Conservation (phyloP, 2,113 vertebrate species). For the Vulpes ferrilata region DNA sequence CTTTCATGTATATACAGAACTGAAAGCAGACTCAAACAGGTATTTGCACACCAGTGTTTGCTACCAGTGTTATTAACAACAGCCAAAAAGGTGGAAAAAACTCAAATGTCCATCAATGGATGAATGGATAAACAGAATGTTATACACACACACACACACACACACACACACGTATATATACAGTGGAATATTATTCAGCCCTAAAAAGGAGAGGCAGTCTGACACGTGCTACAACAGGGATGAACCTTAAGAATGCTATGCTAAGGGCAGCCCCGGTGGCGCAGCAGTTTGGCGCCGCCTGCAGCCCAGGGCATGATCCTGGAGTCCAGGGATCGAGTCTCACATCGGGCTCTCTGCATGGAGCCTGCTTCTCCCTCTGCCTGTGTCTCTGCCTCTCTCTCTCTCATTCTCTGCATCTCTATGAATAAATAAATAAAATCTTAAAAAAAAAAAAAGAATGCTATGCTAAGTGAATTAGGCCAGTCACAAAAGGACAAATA, state of each 20-base stretch:
- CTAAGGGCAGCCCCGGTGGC: not conserved
- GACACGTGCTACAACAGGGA: not conserved
- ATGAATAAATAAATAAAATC: not conserved
- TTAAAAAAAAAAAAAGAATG: not conserved
- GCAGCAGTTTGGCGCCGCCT: not conserved
- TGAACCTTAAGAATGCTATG: not conserved
- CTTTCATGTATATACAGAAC: not conserved
- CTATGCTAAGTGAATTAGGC: not conserved
- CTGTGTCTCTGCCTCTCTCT: not conserved
- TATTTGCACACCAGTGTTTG: not conserved
- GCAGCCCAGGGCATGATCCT: not conserved
- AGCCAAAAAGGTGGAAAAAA: not conserved
- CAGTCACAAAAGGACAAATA: not conserved
- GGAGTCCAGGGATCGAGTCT: not conserved
- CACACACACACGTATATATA: not conserved
- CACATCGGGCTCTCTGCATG: fast-evolving
- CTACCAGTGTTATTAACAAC: not conserved
- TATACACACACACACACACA: not conserved
- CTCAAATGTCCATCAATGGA: not conserved
- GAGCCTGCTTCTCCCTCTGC: not conserved
- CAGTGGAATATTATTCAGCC: not conserved
- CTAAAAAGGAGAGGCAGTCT: not conserved
- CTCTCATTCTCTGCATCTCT: not conserved
- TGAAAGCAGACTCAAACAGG: not conserved
- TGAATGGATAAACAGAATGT: not conserved